Evolutionary conservation across 2,888 invertebrate species (phyloP), one percentile per base, ranked within the genome.

Genomic region (Lithophane semibrunnea): DNA sequence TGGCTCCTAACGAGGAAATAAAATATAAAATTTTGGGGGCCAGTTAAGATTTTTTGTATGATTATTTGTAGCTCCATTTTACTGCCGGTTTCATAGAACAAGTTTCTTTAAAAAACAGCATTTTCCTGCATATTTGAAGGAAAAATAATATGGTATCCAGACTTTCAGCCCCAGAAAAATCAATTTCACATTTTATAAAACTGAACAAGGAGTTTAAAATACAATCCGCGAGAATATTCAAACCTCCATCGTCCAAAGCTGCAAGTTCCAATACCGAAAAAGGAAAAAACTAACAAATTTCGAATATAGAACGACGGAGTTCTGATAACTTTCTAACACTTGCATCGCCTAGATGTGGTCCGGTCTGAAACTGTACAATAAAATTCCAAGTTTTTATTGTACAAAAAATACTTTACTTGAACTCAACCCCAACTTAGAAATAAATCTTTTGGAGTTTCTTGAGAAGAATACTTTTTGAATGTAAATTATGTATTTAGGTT

Each of bases 271-370:
- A n/a, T 49, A 24, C 13, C 10, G 4, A 66, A 79, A 83, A 64
- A 65, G 18, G 18, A 52, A 71, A 69, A 58, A 63, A 24, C 52
- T 3, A 18, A 60, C 44, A 44, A 49, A 37, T 52, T 77, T 69
- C 29, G 2, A 84, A 80, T 63, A 42, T 37, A 29, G 80, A 84
- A 80, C 84, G 72, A 47, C 21, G 9, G 44, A 61, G 52, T 80
- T 84, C 54, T 49, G 49, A 72, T 60, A 71, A 71, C 64, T 60
- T 74, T 79, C 64, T 49, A 67, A 73, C 56, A 21, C 60, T 83
- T 63, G 56, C 52, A 16, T 54, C 47, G 24, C 54, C 18, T 67
- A 64, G 54, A 47, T 66, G 65, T 37, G 37, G 60, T 37, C 44
- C n/a, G 29, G 4, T 69, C 12, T 29, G n/a, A n/a, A 79, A 71